Evolutionary conservation across 2,113 vertebrate species (phyloP).

Genomic region (Plecotus auritus): DNA sequence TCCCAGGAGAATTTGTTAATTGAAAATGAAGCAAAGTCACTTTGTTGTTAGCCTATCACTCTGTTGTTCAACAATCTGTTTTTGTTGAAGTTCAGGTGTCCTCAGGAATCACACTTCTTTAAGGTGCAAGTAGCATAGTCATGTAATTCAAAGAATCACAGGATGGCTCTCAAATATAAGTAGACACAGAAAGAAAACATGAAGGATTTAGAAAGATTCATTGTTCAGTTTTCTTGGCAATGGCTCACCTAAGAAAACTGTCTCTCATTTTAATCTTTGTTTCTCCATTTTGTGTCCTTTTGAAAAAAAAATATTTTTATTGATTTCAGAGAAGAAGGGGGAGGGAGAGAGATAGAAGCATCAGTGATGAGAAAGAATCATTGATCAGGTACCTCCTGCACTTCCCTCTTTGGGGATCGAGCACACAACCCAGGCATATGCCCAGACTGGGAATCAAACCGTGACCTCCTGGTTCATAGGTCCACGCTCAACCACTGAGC

Average conservation of each 20-base stretch:
- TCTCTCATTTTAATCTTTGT: background rate
- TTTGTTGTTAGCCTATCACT: background rate
- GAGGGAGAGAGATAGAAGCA: too few species aligned
- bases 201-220: background rate
- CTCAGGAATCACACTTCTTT: background rate
- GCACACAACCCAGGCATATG: too few species aligned
- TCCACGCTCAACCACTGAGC: too few species aligned
- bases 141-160: background rate
- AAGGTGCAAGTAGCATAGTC: background rate
- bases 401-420: too few species aligned
- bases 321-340: too few species aligned
- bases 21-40: background rate
- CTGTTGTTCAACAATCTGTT: background rate
- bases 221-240: background rate
- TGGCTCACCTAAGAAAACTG: background rate
- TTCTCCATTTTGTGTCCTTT: background rate
- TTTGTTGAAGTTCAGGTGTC: background rate
- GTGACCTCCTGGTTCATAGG: too few species aligned
- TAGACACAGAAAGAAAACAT: background rate
- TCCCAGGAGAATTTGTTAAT: background rate
- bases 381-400: too few species aligned
- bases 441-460: too few species aligned
- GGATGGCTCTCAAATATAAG: background rate
- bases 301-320: too few species aligned
- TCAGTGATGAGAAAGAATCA: too few species aligned